Conservation (phyloP, 2,888 invertebrate species). For the Tetrapedia diversipes region DNA sequence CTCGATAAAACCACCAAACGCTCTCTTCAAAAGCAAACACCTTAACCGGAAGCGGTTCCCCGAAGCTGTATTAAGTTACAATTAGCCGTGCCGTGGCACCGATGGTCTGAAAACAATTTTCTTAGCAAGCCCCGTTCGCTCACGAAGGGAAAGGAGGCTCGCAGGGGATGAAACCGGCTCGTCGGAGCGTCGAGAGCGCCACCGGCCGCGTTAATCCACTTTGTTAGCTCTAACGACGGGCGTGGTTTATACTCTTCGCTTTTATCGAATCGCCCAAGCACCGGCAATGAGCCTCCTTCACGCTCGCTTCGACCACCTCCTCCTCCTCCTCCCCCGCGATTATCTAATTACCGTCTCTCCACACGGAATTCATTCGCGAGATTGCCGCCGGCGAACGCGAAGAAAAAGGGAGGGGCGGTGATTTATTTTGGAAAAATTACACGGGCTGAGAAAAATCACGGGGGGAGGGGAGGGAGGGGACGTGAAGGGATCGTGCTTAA, state of each 20-base stretch:
- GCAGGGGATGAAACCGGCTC: slow-evolving; percentile 22
- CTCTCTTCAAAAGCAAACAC: background rate
- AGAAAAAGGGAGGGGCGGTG: no score
- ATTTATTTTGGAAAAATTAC: background rate
- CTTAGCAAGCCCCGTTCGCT: slow-evolving; percentile 13
- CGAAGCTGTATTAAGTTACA: slow-evolving; percentile 5
- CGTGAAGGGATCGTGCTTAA: background rate
- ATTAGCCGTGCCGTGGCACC: slow-evolving; percentile 4
- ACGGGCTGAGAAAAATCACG: background rate
- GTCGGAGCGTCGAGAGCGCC: slow-evolving; percentile 31
- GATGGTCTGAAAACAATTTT: slow-evolving; percentile 30
- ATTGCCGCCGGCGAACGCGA: background rate
- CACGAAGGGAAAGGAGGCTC: slow-evolving; percentile 7
- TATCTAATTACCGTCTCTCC: slow-evolving; percentile 42
- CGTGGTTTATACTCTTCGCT: slow-evolving; percentile 63
- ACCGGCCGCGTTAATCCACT: slow-evolving; percentile 66
- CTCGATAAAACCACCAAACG: background rate
- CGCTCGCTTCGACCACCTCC: slow-evolving; percentile 41
- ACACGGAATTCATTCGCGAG: background rate
- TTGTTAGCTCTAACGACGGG: slow-evolving; percentile 69
- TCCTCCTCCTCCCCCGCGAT: no score
- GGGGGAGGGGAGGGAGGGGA: no score
- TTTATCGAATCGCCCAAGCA: slow-evolving; percentile 63
- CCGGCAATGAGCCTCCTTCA: slow-evolving; percentile 47
- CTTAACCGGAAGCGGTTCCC: background rate